Conservation (phyloP, 1,140 invertebrate genomes). For the Mesaphorura yosii region DNA sequence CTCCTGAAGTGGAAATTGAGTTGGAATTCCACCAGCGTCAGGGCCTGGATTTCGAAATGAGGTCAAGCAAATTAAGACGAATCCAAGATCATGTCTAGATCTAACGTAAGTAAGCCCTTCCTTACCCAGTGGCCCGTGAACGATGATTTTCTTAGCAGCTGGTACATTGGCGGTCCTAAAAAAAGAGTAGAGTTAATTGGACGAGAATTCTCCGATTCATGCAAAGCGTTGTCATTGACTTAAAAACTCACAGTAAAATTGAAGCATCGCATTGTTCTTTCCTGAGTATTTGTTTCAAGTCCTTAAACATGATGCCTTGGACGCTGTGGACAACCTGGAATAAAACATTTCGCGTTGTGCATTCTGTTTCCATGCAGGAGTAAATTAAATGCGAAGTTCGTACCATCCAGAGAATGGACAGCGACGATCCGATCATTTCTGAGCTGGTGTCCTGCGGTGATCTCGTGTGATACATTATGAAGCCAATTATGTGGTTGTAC, state of each 20-base stretch:
- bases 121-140: conserved; percentile 74
- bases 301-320: conserved; percentile 98
- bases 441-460: conserved; percentile 88
- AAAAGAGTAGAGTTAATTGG: too few species aligned
- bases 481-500: conserved; percentile 98
- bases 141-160: conserved; percentile 96
- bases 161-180: conserved; percentile 98
- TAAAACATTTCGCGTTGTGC: conserved; percentile 20
- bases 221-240: too few species aligned
- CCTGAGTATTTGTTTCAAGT: conserved; percentile 93
- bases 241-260: too few species aligned
- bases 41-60: conserved; percentile 45
- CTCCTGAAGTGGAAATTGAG: conserved; percentile 96
- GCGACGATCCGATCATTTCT: conserved; percentile 79
- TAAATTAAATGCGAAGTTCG: conserved; percentile 17
- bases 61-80: not conserved
- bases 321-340: conserved; percentile 83
- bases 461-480: conserved; percentile 97
- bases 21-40: conserved; percentile 87
- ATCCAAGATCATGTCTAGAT: not conserved
- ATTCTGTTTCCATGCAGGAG: conserved; percentile 16
- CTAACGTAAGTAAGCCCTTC: not conserved
- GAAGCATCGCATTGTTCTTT: conserved; percentile 99
- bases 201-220: too few species aligned
- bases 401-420: conserved; percentile 94